A percentile compares a stretch with the other conserved stretches of the same genome.
These are phyloP conservation scores for Liodrosophila aerea DNA, from an alignment of 2,888 invertebrate genomes.

Conservation along the genomic window DNA sequence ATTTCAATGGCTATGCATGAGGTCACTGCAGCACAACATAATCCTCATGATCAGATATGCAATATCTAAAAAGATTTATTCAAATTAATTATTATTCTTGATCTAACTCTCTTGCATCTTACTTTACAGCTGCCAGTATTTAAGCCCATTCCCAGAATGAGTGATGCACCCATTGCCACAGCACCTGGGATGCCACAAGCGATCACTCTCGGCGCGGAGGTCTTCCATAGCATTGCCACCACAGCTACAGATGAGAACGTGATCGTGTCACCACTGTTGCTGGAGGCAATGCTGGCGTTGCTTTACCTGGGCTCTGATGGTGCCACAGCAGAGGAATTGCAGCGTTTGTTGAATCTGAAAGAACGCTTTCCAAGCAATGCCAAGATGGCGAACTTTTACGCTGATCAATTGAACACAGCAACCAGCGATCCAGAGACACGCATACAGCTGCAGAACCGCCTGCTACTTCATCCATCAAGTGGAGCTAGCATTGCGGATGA, in stretches of 20 bases:
- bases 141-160: constrained; percentile 40
- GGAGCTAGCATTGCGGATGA: constrained; percentile 61
- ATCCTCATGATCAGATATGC: too few relatives aligned
- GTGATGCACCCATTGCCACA: constrained; percentile 30
- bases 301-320: constrained; percentile 89
- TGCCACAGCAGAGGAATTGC: constrained; percentile 76
- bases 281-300: constrained; percentile 88
- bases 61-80: too few relatives aligned
- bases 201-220: constrained; percentile 52
- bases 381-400: constrained; percentile 77
- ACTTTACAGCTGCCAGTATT: background rate
- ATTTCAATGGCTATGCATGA: constrained; percentile 51
- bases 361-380: constrained; percentile 70
- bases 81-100: too few relatives aligned
- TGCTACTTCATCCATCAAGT: constrained; percentile 51
- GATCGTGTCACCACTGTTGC: constrained; percentile 83
- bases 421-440: constrained; percentile 65
- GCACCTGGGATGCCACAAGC: constrained; percentile 29
- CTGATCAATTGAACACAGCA: constrained; percentile 60
- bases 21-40: too few relatives aligned
- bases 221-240: constrained; percentile 62
- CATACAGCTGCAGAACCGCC: constrained; percentile 83
- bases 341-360: constrained; percentile 61
- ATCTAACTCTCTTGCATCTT: too few relatives aligned
- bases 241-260: constrained; percentile 62